Percentiles rank a stretch among this genome's conserved stretches.
Evolutionary conservation across 30 jellyfish, hydroid and myxozoan species (phyloP).

Genomic region (Aurelia sp.): DNA sequence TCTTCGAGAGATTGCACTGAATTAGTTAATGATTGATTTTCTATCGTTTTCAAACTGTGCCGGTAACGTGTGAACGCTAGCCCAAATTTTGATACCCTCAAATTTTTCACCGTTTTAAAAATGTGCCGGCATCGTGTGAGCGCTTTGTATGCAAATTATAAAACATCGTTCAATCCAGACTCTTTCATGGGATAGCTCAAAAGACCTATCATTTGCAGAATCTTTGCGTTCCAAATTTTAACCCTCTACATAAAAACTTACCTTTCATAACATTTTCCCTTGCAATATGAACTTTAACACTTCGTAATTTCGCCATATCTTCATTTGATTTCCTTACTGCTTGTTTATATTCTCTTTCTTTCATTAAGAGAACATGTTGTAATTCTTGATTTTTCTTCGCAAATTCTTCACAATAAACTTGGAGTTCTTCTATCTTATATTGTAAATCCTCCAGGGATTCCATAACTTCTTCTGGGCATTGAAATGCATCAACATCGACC

Average conservation of each 20-base stretch:
- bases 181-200: too few species aligned
- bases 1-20: too few species aligned
- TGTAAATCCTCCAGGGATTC: constrained; percentile 70
- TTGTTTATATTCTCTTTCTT: constrained; percentile 40
- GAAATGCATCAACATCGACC: constrained; percentile 52
- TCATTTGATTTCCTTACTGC: constrained; percentile 12
- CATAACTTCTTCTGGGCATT: constrained; percentile 55
- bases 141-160: too few species aligned
- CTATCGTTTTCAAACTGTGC: too few species aligned
- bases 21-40: too few species aligned
- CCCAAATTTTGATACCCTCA: too few species aligned
- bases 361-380: constrained; percentile 21
- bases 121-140: too few species aligned
- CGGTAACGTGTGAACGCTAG: too few species aligned
- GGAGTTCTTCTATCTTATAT: constrained; percentile 71
- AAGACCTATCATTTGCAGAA: too few species aligned
- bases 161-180: too few species aligned
- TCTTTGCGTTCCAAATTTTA: too few species aligned
- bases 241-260: not conserved
- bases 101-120: too few species aligned
- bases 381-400: constrained; percentile 51
- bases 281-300: constrained; percentile 43
- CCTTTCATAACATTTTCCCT: constrained; percentile 68
- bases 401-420: constrained; percentile 54
- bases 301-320: constrained; percentile 38